Percentiles rank a stretch among this genome's conserved stretches.
These are phyloP conservation scores for Psittacula echo DNA, from an alignment of 2,797 vertebrate species.

Conservation along the genomic window DNA sequence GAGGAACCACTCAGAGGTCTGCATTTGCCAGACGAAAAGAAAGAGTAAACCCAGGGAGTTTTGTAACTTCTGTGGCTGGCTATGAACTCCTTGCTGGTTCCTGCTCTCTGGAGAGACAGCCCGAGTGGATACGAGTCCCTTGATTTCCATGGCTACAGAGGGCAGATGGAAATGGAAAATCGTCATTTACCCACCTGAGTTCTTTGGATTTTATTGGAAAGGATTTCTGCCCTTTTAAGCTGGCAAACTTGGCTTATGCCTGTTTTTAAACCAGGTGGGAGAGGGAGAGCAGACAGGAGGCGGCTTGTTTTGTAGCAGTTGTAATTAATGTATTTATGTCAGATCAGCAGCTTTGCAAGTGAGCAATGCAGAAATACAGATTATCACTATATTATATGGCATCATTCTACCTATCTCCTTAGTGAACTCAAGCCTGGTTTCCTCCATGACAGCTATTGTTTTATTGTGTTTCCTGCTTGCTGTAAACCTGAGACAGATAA, in stretches of 20 bases:
- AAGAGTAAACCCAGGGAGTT: conserved; percentile 54
- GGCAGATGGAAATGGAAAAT: not conserved
- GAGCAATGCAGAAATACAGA: not conserved
- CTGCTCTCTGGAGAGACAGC: not conserved
- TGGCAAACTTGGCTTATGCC: not conserved
- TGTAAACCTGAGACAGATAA: not conserved
- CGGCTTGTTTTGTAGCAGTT: not conserved
- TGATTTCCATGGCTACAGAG: not conserved
- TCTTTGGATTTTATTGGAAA: not conserved
- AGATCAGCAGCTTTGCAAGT: not conserved
- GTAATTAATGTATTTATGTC: not conserved
- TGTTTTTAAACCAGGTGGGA: not conserved
- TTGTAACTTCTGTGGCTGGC: conserved; percentile 5
- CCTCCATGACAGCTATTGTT: accelerated
- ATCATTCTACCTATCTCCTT: not conserved
- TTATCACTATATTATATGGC: not conserved
- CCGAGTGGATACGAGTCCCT: not conserved
- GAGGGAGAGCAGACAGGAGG: not conserved
- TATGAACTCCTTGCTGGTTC: not conserved
- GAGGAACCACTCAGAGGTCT: not conserved
- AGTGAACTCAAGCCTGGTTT: not conserved
- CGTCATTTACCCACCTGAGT: accelerated
- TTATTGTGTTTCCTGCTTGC: not conserved
- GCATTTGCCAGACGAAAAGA: not conserved
- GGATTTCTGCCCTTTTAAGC: not conserved